These are phyloP conservation scores for Drosophila melanica DNA, from an alignment of 1,140 invertebrate species.

Conservation along the genomic window DNA sequence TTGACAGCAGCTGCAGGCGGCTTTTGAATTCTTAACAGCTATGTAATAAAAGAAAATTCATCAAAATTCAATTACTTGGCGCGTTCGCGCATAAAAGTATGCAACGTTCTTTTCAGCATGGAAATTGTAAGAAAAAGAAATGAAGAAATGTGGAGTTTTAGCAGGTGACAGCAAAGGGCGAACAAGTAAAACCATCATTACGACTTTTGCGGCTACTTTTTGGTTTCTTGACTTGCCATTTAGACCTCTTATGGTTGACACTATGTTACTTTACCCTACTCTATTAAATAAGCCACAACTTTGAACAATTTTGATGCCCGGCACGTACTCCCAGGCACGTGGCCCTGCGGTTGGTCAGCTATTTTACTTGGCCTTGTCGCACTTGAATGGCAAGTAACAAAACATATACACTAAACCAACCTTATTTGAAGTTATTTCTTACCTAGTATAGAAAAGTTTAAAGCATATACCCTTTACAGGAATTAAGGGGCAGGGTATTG, in stretches of 20 bases:
- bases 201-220: slow-evolving; percentile 25
- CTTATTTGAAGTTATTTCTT: slow-evolving; percentile 4
- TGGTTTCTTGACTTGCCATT: slow-evolving; percentile 27
- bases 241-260: slow-evolving; percentile 25
- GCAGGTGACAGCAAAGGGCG: slow-evolving; percentile 11
- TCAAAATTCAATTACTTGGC: slow-evolving; percentile 72
- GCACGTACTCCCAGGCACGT: slow-evolving; percentile 43
- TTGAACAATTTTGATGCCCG: slow-evolving; percentile 33
- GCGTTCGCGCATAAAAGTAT: slow-evolving; percentile 42
- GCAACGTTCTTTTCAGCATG: slow-evolving; percentile 32
- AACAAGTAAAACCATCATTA: slow-evolving; percentile 28
- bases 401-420: slow-evolving; percentile 12
- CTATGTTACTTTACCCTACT: slow-evolving; percentile 11
- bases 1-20: slow-evolving; percentile 19
- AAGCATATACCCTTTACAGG: neutral
- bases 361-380: slow-evolving; percentile 16
- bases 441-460: slow-evolving; percentile 21
- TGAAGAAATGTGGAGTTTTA: slow-evolving; percentile 8
- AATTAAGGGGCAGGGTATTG: neutral
- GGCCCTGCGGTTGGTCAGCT: slow-evolving; percentile 46
- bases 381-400: slow-evolving; percentile 40
- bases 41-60: slow-evolving; percentile 65
- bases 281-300: slow-evolving; percentile 28
- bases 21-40: slow-evolving; percentile 69
- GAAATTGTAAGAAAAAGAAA: slow-evolving; percentile 9